phyloP scores from a whole-genome alignment of 1,140 invertebrate species.

The Habropoda laboriosa region DNA sequence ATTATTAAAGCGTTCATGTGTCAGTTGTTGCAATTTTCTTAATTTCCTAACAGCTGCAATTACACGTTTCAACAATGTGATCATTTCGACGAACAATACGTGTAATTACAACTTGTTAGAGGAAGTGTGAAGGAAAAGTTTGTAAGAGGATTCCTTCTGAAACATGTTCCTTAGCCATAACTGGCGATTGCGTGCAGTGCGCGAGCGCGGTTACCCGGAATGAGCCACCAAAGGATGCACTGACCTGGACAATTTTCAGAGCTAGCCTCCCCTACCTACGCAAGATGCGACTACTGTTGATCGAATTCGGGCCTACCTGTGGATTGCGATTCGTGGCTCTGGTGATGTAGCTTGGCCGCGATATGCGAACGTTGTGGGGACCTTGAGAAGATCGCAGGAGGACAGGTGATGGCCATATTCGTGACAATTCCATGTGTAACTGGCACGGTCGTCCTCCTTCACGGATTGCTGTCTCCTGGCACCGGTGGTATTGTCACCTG shows the following conservation, averaged over 20 bases:
- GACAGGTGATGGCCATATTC: constrained; percentile 77
- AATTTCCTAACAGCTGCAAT: no score
- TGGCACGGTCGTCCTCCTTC: constrained; percentile 66
- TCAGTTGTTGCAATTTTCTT: no score
- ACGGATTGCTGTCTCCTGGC: constrained; percentile 66
- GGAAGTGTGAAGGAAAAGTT: no score
- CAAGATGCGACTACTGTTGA: background rate
- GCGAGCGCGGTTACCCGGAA: constrained; percentile 52
- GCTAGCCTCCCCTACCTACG: constrained; percentile 1
- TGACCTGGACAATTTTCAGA: constrained; percentile 44
- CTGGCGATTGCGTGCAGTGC: constrained; percentile 18
- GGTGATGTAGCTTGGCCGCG: constrained; percentile 71
- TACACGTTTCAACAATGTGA: no score
- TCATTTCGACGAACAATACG: no score
- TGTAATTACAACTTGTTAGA: no score
- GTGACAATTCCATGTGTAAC: constrained; percentile 72
- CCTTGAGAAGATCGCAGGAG: constrained; percentile 77
- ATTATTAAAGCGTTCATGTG: no score
- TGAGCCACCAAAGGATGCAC: constrained; percentile 47
- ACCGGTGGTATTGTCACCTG: constrained; percentile 46
- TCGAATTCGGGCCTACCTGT: constrained; percentile 71
- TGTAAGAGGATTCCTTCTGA: background rate
- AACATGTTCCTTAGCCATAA: background rate
- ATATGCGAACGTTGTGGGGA: constrained; percentile 65
- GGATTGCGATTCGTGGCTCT: constrained; percentile 70